Percentiles rank a stretch among this genome's conserved stretches.
These are phyloP conservation scores for Heteromormyrus szaboi DNA, from an alignment of 2,797 vertebrate genomes.

Conservation along the genomic window DNA sequence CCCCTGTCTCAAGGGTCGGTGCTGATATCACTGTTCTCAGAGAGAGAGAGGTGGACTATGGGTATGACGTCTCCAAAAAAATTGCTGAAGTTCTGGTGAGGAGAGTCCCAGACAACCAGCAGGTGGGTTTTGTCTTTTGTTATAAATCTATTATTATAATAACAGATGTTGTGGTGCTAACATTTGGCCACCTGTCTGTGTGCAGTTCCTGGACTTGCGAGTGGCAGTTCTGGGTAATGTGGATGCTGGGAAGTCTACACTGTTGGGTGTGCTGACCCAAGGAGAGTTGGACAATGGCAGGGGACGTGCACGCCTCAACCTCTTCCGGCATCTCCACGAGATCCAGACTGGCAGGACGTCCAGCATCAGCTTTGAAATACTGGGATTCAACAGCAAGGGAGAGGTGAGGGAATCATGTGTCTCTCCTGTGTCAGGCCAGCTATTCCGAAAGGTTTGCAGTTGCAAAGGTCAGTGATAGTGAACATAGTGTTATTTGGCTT, in stretches of 20 bases:
- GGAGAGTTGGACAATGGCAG: slow-evolving; percentile 93
- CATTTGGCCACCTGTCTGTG: slow-evolving; percentile 1
- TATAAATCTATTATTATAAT: background rate
- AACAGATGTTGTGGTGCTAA: background rate
- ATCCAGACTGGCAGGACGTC: slow-evolving; percentile 93
- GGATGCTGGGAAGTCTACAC: slow-evolving; percentile 90
- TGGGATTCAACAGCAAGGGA: slow-evolving; percentile 96
- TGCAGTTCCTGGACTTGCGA: slow-evolving; percentile 86
- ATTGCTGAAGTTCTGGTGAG: slow-evolving; percentile 92
- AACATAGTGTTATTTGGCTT: background rate
- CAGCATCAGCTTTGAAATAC: slow-evolving; percentile 96
- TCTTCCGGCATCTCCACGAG: slow-evolving; percentile 93
- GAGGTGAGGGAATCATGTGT: slow-evolving; percentile 63
- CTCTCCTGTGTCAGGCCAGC: background rate
- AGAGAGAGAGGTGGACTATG: slow-evolving; percentile 85
- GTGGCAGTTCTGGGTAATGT: slow-evolving; percentile 92
- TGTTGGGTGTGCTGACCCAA: slow-evolving; percentile 89
- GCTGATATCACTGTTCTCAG: slow-evolving; percentile 88
- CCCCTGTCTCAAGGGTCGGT: slow-evolving; percentile 69
- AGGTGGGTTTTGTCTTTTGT: slow-evolving; percentile 56
- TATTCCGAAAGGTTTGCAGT: background rate
- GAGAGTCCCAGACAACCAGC: slow-evolving; percentile 95
- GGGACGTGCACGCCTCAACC: slow-evolving; percentile 87
- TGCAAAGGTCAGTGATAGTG: background rate
- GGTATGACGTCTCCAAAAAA: slow-evolving; percentile 74